Evolutionary conservation across 2,888 invertebrate species (phyloP).

Genomic region (Tenthredo notha): DNA sequence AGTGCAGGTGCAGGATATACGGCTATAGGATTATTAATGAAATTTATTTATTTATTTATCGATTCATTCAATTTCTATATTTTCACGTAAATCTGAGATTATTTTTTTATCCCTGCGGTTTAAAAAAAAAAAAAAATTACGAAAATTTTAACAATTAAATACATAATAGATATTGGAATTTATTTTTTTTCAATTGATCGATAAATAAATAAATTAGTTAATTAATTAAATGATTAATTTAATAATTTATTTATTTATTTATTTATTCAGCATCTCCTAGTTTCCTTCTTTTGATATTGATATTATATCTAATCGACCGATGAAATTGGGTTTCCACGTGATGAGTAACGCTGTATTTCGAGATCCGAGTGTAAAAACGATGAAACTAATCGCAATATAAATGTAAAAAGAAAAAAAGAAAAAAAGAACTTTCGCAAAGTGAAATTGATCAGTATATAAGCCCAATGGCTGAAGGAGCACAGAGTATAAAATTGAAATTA

Average conservation of each 20-base stretch:
- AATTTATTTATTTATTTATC: not conserved
- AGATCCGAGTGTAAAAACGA: not conserved
- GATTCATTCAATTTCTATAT: not conserved
- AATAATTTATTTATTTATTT: too few species aligned
- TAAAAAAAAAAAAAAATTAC: too few species aligned
- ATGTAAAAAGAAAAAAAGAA: not conserved
- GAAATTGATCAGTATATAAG: not conserved
- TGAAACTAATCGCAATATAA: not conserved
- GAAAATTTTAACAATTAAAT: too few species aligned
- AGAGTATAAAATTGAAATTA: not conserved
- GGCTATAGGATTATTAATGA: not conserved
- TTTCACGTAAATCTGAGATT: not conserved
- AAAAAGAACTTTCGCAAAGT: not conserved
- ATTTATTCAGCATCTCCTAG: not conserved
- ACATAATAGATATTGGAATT: too few species aligned
- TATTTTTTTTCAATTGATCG: not conserved
- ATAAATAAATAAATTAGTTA: not conserved
- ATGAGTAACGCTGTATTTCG: too few species aligned
- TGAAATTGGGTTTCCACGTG: too few species aligned
- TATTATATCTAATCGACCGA: too few species aligned
- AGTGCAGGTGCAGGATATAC: not conserved
- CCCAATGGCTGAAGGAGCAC: not conserved
- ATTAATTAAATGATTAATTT: not conserved
- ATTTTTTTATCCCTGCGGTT: constrained; percentile 16
- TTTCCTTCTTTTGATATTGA: not conserved